Base-by-base conservation (phyloP, 2,797 vertebrate species). In the Gymnothorax javanicus region DNA sequence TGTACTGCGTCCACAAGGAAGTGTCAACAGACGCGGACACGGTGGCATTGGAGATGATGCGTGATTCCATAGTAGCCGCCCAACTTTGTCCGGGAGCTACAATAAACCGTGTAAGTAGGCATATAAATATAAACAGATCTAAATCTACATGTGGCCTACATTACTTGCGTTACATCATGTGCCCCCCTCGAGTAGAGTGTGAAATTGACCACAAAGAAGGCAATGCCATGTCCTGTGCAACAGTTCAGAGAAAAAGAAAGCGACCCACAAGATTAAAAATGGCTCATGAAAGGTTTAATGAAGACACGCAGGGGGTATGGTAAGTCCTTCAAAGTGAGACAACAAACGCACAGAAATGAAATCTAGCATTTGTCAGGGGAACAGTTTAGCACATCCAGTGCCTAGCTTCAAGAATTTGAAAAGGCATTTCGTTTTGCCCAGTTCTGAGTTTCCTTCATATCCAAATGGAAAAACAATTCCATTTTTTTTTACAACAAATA, bases 271-370 rank as follows among this genome's bases (percentile, higher is more conserved):
- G 85, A 92, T 91, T 91, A 94, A 91, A 94, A 95, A 94, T 92
- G 94, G 94, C 94, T 94, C 93, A 94, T 94, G 92, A 94, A 94
- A 94, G 94, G 94, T 96, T 96, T 95, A 95, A 93, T 95, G 93
- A 94, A 93, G 94, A 94, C 94, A 95, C 92, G 94, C 87, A 86
- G 89, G 85, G 57, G 85, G 87, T 57, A 57, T 33, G 62, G 64
- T 57, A 89, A 85, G 84, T 91, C 82, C 87, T 91, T 91, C 85
- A 87, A 91, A 93, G 54, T 54, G 8, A 89, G 90, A 50, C 87
- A 90, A 90, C 20, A 92, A 91, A 91, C 88, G 84, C 91, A 91
- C 87, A 91, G 89, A 90, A 87, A 88, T 71, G 52, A 86, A 64
- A 75, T 82, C 81, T 50, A 89, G 85, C 56, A 84, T 79, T 56